phyloP scores from a whole-genome alignment of 2,113 vertebrate species.

The Pterocles orientalis region DNA sequence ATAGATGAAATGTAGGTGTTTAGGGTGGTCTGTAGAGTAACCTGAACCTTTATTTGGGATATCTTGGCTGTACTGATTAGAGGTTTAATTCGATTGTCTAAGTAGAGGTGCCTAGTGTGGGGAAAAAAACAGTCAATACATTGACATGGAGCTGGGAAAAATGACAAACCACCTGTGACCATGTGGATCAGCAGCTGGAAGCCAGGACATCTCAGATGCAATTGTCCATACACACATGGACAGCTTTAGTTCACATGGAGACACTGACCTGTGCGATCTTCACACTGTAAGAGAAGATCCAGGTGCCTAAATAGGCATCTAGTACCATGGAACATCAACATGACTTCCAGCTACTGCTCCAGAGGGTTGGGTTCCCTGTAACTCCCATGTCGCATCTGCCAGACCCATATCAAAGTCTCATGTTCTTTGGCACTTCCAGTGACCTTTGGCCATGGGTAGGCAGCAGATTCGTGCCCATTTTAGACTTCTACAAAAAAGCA shows the following conservation, averaged over 20 bases:
- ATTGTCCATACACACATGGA: not conserved
- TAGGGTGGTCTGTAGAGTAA: not conserved
- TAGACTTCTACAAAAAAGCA: not conserved
- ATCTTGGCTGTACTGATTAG: rapidly evolving
- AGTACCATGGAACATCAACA: not conserved
- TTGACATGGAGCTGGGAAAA: not conserved
- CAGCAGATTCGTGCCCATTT: not conserved
- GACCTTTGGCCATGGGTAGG: not conserved
- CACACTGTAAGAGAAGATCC: not conserved
- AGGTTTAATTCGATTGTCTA: not conserved
- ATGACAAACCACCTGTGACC: not conserved
- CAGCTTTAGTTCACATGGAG: not conserved
- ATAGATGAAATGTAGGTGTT: not conserved
- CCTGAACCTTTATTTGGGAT: not conserved
- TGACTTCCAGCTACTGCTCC: not conserved
- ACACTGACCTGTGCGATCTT: rapidly evolving
- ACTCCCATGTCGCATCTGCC: not conserved
- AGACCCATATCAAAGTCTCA: not conserved
- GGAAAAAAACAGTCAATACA: not conserved
- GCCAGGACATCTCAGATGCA: not conserved
- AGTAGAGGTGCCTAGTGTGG: not conserved
- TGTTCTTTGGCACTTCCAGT: not conserved
- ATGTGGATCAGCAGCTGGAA: not conserved
- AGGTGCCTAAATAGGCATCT: not conserved
- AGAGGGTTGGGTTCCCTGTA: rapidly evolving